Percentiles rank a stretch among this genome's conserved stretches.
Evolutionary conservation across 2,888 invertebrate species (phyloP).

Genomic region (Coleophora deauratella): DNA sequence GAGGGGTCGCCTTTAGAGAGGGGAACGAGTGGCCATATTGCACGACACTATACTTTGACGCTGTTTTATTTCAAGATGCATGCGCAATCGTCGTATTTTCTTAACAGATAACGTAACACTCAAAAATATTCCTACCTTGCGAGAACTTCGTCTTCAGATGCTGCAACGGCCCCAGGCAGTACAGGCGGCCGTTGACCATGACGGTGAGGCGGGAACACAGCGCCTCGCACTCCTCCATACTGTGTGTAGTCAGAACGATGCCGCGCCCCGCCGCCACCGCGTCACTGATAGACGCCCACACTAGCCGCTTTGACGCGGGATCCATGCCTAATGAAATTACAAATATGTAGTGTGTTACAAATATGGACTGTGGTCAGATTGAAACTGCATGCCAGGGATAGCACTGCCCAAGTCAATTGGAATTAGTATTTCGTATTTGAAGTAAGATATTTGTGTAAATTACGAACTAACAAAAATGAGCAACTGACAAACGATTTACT

Average conservation of each 20-base stretch:
- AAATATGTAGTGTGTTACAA: neutral
- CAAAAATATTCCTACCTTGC: slow-evolving; percentile 65
- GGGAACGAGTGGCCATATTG: too few species aligned
- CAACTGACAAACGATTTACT: too few species aligned
- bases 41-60: too few species aligned
- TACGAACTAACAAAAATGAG: too few species aligned
- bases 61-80: neutral
- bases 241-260: slow-evolving; percentile 77
- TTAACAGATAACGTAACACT: too few species aligned
- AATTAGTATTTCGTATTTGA: too few species aligned
- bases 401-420: too few species aligned
- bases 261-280: slow-evolving; percentile 79
- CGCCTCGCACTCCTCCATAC: slow-evolving; percentile 89
- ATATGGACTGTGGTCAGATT: too few species aligned
- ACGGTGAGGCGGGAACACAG: slow-evolving; percentile 85
- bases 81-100: too few species aligned
- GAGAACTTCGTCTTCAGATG: slow-evolving; percentile 70
- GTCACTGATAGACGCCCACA: slow-evolving; percentile 81
- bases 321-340: slow-evolving; percentile 82
- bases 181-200: slow-evolving; percentile 83
- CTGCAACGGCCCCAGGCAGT: slow-evolving; percentile 82
- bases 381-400: too few species aligned
- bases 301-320: slow-evolving; percentile 84
- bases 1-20: too few species aligned
- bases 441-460: too few species aligned